Base-by-base conservation (phyloP, 2,888 invertebrate species). In the Nesidiocoris tenuis region DNA sequence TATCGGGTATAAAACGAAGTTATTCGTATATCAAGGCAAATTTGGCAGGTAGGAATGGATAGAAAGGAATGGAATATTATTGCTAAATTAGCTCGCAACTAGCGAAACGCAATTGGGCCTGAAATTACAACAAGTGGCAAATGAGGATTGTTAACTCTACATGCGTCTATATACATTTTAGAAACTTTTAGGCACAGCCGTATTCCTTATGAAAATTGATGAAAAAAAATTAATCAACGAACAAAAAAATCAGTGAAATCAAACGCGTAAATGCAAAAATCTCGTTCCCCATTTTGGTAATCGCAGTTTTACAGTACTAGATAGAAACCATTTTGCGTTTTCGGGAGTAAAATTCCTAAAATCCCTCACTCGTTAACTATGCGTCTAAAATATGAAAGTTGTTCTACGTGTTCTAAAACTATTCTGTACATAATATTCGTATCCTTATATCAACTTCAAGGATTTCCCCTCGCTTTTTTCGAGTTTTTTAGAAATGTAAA, bases 141-240 rank as follows among this genome's bases (percentile, higher is more conserved):
- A 39, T 7, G 12, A 39, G 39, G 39, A 39, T 39, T 39, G 39
- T 39, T 39, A 39, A 61, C n/a, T 67, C 67, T 67, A 57, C 24
- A 57, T 70, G 70, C 61, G 22, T 25, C 72, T 54, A 61, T 72
- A 9, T 72, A 72, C 63, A 70, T 17, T 72, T 72, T 72, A 72
- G 72, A 72, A 72, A 72, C 72, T 72, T 72, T 72, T 72, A 63
- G 72, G 72, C 72, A 72, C 72, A 72, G 72, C 72, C 72, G 63
- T 72, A 72, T 61, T 72, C 61, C 61, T 72, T 21, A 39, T 59
- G 12, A 67, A 67, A 67, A 67, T 56, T 22, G 56, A 67, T 55
- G 67, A 55, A 56, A 67, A 67, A 55, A 67, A 54, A 21, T 39
- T 65, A 18, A n/a, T n/a, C n/a, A n/a, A n/a, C n/a, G n/a, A n/a